Evolutionary conservation across 2,113 vertebrate genomes (phyloP).

Genomic region (Toxostoma redivivum): DNA sequence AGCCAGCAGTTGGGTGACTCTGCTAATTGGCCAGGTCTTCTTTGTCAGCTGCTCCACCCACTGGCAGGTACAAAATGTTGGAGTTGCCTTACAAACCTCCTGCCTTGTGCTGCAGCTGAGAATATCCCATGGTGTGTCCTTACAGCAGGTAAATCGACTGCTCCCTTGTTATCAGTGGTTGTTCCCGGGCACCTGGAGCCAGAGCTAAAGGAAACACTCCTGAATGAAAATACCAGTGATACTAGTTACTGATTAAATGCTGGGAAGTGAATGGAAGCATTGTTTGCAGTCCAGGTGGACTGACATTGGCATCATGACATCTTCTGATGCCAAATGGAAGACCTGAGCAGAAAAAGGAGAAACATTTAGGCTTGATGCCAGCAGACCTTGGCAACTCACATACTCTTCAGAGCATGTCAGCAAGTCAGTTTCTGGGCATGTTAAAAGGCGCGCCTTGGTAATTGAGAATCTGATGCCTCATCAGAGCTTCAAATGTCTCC

Average conservation of each 20-base stretch:
- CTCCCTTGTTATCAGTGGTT: not conserved
- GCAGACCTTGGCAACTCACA: not conserved
- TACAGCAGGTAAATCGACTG: not conserved
- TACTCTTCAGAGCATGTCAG: slow-evolving; percentile 29
- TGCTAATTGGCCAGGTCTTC: not conserved
- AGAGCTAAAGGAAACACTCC: not conserved
- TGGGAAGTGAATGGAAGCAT: not conserved
- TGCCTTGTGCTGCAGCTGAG: not conserved
- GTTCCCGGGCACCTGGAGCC: not conserved
- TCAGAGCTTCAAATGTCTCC: not conserved
- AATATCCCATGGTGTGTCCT: not conserved
- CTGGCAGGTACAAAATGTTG: not conserved
- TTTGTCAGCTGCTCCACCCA: not conserved
- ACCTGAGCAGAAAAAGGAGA: not conserved
- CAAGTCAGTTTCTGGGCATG: slow-evolving; percentile 13
- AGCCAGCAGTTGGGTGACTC: not conserved
- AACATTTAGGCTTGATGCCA: not conserved
- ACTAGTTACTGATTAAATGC: slow-evolving; percentile 16
- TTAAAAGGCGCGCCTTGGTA: not conserved
- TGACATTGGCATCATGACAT: not conserved
- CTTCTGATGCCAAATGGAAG: slow-evolving; percentile 1
- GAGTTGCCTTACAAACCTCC: not conserved
- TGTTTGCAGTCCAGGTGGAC: not conserved
- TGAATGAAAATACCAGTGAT: not conserved
- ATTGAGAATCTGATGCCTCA: slow-evolving; percentile 33